These are phyloP conservation scores for Numenius arquata DNA, from an alignment of 2,113 vertebrate genomes.

Conservation along the genomic window DNA sequence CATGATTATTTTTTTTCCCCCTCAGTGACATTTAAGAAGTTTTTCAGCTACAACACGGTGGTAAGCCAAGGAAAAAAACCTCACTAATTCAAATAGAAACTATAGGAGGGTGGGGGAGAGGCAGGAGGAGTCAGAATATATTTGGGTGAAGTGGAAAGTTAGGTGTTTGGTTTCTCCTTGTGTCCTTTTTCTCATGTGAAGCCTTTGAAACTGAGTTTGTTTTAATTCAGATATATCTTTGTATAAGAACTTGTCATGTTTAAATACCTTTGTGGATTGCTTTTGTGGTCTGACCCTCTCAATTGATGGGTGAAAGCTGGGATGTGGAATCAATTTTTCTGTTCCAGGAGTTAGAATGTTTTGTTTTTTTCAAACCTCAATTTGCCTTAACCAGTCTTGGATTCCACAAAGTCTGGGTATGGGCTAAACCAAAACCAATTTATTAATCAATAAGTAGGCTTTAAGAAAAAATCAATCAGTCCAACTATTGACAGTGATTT, in stretches of 20 bases:
- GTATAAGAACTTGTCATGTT: background rate
- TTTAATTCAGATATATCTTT: background rate
- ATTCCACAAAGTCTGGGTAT: background rate
- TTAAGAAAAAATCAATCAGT: background rate
- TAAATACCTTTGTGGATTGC: background rate
- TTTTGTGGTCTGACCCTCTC: background rate
- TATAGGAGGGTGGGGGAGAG: background rate
- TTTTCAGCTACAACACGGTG: background rate
- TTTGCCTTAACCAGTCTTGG: background rate
- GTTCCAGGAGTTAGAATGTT: background rate
- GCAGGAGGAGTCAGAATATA: background rate
- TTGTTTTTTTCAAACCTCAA: background rate
- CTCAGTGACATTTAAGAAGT: background rate
- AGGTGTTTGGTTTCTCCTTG: background rate
- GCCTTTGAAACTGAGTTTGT: background rate
- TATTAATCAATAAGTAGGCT: background rate
- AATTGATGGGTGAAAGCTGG: background rate
- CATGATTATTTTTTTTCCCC: background rate
- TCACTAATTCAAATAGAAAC: background rate
- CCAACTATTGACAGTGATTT: background rate
- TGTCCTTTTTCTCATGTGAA: background rate
- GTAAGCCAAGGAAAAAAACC: background rate
- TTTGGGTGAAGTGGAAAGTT: background rate
- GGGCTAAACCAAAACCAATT: background rate
- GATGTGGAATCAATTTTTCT: background rate